A percentile compares a stretch with the other conserved stretches of the same genome.
phyloP scores from a whole-genome alignment of 2,888 invertebrate genomes.

The Leuctra nigra region DNA sequence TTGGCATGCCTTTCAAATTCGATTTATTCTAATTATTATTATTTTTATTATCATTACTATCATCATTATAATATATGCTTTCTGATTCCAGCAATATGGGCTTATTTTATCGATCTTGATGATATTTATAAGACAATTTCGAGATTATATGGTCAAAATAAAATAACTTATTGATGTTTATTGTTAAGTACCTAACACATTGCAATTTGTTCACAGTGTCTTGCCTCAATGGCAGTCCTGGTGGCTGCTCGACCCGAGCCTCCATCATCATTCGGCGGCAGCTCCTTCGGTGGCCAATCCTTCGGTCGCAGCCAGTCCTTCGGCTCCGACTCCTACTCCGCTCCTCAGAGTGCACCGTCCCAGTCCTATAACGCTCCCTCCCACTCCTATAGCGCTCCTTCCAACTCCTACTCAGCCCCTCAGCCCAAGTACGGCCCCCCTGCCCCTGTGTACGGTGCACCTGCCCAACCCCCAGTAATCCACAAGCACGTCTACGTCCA shows the following conservation, averaged over 20 bases:
- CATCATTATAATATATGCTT: too few relatives aligned
- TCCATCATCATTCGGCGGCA: slow-evolving; percentile 34
- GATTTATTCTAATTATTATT: too few relatives aligned
- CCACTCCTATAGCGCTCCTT: slow-evolving; percentile 49
- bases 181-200: too few relatives aligned
- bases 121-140: too few relatives aligned
- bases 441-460: slow-evolving; percentile 65
- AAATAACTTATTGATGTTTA: too few relatives aligned
- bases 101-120: too few relatives aligned
- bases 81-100: too few relatives aligned
- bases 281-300: slow-evolving; percentile 37
- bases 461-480: too few relatives aligned
- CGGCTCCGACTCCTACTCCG: slow-evolving; percentile 49
- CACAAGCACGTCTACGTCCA: slow-evolving; percentile 48
- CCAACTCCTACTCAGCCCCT: slow-evolving; percentile 70
- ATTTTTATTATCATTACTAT: too few relatives aligned
- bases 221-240: slow-evolving; percentile 19
- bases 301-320: slow-evolving; percentile 38
- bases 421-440: slow-evolving; percentile 89
- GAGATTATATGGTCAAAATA: too few relatives aligned
- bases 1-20: too few relatives aligned
- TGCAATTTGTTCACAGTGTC: slow-evolving; percentile 15
- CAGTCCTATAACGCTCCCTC: slow-evolving; percentile 34
- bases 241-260: slow-evolving; percentile 22
- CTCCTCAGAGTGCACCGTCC: slow-evolving; percentile 38